These are phyloP conservation scores for Xiphorhynchus elegans DNA, from an alignment of 2,113 vertebrate genomes.

Conservation along the genomic window DNA sequence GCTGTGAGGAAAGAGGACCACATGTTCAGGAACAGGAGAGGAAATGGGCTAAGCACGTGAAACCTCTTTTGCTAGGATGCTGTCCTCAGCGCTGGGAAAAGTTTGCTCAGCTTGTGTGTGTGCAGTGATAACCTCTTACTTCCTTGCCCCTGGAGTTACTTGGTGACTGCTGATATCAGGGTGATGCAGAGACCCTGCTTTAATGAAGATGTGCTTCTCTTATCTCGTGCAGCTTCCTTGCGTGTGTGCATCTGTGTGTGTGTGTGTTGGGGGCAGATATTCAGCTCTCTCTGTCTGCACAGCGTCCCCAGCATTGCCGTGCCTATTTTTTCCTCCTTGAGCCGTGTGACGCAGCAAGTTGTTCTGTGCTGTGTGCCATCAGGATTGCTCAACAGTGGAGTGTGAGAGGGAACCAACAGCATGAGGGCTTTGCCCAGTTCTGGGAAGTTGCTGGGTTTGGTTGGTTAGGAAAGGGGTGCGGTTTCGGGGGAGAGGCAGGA, in stretches of 20 bases:
- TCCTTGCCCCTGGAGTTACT: not conserved
- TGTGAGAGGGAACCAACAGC: not conserved
- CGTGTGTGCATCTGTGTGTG: fast-evolving
- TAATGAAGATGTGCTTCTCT: not conserved
- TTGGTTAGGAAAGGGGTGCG: not conserved
- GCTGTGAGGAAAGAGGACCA: conserved; percentile 46
- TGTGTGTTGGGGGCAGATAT: not conserved
- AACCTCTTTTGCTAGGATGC: conserved; percentile 2
- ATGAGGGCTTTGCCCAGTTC: not conserved
- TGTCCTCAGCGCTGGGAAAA: not conserved
- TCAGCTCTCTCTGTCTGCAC: not conserved
- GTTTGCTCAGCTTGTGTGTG: not conserved
- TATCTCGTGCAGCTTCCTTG: conserved; percentile 19
- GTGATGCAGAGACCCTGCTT: not conserved
- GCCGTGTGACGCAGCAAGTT: not conserved
- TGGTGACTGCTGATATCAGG: not conserved
- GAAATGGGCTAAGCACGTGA: conserved; percentile 48
- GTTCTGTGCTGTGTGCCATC: not conserved
- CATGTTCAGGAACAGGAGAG: conserved; percentile 55
- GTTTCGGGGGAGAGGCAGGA: not conserved
- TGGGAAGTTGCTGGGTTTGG: conserved; percentile 11
- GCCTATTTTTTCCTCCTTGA: not conserved
- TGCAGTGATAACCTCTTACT: conserved; percentile 40
- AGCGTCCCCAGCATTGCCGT: not conserved
- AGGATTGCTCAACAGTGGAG: conserved; percentile 20